Conservation (phyloP, 2,113 vertebrate genomes). For the Odocoileus hemionus region DNA sequence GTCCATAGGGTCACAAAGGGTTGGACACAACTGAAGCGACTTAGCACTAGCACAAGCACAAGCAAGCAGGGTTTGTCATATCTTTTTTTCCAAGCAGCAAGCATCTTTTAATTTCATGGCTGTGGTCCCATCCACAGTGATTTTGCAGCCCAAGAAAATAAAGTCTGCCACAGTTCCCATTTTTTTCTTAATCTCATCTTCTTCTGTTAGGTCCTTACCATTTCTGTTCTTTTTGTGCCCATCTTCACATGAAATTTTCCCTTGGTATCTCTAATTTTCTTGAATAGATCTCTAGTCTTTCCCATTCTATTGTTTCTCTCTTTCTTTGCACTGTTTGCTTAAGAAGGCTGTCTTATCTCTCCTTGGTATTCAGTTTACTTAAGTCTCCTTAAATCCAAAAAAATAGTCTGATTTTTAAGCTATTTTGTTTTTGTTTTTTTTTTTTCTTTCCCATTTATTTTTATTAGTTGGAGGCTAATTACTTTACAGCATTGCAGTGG, state of each 20-base stretch:
- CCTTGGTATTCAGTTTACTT: background rate
- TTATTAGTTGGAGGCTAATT: too few species aligned
- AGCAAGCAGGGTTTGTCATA: background rate
- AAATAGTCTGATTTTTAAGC: background rate
- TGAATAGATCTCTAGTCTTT: background rate
- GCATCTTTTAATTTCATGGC: background rate
- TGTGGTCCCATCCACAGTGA: background rate
- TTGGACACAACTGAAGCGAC: rapidly evolving
- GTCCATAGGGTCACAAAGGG: background rate
- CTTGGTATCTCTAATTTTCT: background rate
- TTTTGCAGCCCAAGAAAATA: background rate
- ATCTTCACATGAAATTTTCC: background rate
- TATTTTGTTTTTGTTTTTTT: background rate
- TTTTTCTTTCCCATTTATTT: too few species aligned
- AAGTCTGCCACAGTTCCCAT: background rate
- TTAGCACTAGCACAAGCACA: background rate
- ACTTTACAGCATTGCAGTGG: too few species aligned
- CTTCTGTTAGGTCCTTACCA: background rate
- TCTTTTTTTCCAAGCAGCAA: background rate
- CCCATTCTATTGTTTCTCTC: background rate
- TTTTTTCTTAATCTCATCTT: background rate
- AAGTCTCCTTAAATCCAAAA: background rate
- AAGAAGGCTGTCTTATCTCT: background rate
- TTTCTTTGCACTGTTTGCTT: background rate
- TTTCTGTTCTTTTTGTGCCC: background rate